phyloP scores from a whole-genome alignment of 2,113 vertebrate species.

The Synchiropus splendidus region DNA sequence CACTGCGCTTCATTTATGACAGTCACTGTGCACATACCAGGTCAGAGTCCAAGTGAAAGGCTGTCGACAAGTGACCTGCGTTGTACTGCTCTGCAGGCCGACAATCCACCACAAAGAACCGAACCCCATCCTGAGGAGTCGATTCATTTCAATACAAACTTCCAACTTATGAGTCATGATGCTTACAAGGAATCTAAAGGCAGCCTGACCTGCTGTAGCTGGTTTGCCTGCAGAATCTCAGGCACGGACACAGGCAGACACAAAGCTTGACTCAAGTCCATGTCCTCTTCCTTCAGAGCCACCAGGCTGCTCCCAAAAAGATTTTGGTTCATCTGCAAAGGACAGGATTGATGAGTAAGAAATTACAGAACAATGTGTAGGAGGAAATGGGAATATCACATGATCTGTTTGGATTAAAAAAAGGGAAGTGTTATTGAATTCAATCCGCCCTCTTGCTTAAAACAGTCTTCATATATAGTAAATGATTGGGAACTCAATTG shows the following conservation, averaged over 20 bases:
- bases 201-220: constrained; percentile 77
- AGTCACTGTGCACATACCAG: constrained; percentile 68
- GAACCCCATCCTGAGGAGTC: constrained; percentile 81
- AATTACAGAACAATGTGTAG: neutral
- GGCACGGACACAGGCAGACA: constrained; percentile 91
- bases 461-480: too few species aligned
- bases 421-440: neutral
- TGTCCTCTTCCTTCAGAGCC: constrained; percentile 92
- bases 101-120: constrained; percentile 98
- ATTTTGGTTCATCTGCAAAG: constrained; percentile 86
- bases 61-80: constrained; percentile 92
- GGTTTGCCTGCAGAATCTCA: constrained; percentile 96
- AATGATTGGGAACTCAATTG: too few species aligned
- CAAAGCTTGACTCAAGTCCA: constrained; percentile 90
- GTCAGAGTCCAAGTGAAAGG: constrained; percentile 97
- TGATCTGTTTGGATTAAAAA: neutral
- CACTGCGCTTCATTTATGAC: neutral
- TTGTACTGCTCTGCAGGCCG: constrained; percentile 98
- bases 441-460: too few species aligned
- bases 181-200: too few species aligned
- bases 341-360: neutral
- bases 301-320: constrained; percentile 92
- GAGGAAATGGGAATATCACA: too few species aligned
- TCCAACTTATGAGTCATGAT: neutral
- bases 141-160: neutral